These are phyloP conservation scores for Platycnemis pennipes DNA, from an alignment of 2,888 invertebrate species.

Conservation along the genomic window DNA sequence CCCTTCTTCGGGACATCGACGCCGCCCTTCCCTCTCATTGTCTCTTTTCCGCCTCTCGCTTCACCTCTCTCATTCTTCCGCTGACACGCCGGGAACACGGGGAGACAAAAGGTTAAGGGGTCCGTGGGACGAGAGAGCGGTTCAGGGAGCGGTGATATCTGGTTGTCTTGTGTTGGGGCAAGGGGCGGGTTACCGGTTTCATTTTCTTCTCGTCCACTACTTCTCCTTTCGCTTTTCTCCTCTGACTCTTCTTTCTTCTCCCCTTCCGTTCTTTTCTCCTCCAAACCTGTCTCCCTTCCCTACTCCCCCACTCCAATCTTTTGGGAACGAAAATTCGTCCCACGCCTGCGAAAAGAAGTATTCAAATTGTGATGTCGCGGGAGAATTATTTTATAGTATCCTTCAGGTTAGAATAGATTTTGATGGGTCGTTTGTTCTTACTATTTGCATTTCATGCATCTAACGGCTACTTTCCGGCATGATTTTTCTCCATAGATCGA, in stretches of 20 bases:
- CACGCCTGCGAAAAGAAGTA: too few species aligned
- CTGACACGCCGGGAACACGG: background rate
- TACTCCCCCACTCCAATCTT: background rate
- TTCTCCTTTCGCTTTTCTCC: background rate
- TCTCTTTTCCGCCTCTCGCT: slow-evolving; percentile 23
- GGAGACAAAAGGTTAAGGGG: background rate
- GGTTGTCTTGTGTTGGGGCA: background rate
- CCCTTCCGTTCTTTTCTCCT: background rate
- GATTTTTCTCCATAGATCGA: too few species aligned
- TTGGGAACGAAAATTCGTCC: too few species aligned
- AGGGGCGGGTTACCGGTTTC: background rate
- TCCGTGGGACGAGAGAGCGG: background rate
- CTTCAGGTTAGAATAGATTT: too few species aligned
- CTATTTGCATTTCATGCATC: too few species aligned
- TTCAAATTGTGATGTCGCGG: too few species aligned
- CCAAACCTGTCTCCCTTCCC: background rate
- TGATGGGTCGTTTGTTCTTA: too few species aligned
- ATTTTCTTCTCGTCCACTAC: background rate
- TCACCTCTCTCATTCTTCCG: background rate
- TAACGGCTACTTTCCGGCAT: too few species aligned
- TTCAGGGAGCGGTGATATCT: background rate
- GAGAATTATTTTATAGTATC: too few species aligned
- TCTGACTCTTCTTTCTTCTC: background rate
- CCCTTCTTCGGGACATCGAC: background rate
- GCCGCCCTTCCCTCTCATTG: background rate